Percentiles rank a stretch among this genome's conserved stretches.
Conservation (phyloP, 1,140 invertebrate species). For the Portunus trituberculatus region DNA sequence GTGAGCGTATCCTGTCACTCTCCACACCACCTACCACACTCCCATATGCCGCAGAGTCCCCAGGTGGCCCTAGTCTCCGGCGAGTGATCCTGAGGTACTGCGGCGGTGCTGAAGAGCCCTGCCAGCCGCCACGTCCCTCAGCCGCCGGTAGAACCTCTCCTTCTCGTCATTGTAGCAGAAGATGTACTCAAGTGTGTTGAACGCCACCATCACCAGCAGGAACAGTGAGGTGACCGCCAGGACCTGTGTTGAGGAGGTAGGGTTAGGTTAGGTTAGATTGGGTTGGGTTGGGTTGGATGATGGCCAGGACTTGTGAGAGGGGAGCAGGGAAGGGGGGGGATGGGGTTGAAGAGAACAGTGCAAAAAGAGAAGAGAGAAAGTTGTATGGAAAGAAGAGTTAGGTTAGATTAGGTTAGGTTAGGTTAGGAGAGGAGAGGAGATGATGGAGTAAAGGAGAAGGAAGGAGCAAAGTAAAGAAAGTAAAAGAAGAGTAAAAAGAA, state of each 20-base stretch:
- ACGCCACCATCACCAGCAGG: slow-evolving; percentile 60
- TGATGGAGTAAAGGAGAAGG: too few relatives aligned
- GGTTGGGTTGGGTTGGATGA: too few relatives aligned
- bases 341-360: neutral
- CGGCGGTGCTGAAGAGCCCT: slow-evolving; percentile 53
- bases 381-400: neutral
- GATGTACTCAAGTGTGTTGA: slow-evolving; percentile 70
- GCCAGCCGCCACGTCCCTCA: slow-evolving; percentile 51
- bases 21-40: neutral
- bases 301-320: slow-evolving; percentile 46
- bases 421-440: neutral
- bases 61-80: neutral
- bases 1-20: neutral
- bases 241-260: slow-evolving; percentile 18
- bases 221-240: slow-evolving; percentile 60
- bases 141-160: slow-evolving; percentile 57
- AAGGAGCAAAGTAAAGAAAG: too few relatives aligned
- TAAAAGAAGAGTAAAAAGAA: neutral
- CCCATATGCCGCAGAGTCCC: neutral
- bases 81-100: neutral
- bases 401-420: neutral
- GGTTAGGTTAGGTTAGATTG: too few relatives aligned
- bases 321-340: neutral
- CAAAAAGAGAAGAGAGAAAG: neutral
- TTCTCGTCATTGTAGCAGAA: slow-evolving; percentile 75